These are phyloP conservation scores for Silurus asotus DNA, from an alignment of 2,113 vertebrate genomes.

Conservation along the genomic window DNA sequence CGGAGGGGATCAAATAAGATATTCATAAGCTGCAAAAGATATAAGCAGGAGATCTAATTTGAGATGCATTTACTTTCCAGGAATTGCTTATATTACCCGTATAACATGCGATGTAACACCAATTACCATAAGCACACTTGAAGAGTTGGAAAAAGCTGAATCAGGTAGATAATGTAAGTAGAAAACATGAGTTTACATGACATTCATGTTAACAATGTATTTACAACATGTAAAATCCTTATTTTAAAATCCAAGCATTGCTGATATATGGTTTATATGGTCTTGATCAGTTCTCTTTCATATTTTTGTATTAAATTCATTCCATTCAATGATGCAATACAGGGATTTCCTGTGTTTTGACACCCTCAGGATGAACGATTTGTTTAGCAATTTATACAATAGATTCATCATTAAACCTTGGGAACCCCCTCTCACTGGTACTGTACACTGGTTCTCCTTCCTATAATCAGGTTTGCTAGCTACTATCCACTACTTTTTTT, in stretches of 20 bases:
- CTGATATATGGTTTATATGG: not conserved
- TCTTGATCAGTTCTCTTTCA: not conserved
- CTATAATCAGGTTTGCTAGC: too few species aligned
- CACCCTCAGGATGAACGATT: too few species aligned
- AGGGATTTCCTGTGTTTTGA: too few species aligned
- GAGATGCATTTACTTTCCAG: not conserved
- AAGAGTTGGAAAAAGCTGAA: not conserved
- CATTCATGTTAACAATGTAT: not conserved
- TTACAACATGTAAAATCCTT: too few species aligned
- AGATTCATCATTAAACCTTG: too few species aligned
- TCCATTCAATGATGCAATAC: not conserved
- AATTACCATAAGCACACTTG: not conserved
- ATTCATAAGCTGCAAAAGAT: conserved; percentile 30
- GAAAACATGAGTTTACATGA: not conserved
- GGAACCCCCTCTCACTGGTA: too few species aligned
- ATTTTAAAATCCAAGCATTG: not conserved
- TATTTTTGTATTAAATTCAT: not conserved
- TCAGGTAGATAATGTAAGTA: not conserved
- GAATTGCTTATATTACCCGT: conserved; percentile 6
- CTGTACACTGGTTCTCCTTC: too few species aligned
- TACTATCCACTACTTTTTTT: too few species aligned
- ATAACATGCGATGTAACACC: not conserved
- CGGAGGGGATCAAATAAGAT: conserved; percentile 19
- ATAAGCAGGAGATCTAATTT: conserved; percentile 11
- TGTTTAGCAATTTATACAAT: too few species aligned